phyloP scores from a whole-genome alignment of 2,797 vertebrate species.

The Lophotriccus pileatus region DNA sequence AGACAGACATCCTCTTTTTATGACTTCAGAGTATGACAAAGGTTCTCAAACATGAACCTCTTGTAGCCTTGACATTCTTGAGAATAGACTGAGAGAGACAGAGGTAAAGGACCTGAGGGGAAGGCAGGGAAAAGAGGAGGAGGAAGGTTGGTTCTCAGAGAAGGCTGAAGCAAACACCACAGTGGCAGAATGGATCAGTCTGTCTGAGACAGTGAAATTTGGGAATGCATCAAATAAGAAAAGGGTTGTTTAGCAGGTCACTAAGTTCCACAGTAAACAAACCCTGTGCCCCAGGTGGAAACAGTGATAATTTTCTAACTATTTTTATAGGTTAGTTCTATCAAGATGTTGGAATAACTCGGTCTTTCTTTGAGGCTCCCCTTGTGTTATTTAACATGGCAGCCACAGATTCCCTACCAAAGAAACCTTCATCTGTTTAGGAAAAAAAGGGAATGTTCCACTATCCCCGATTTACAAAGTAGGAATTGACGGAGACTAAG shows the following conservation, averaged over 20 bases:
- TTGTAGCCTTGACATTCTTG: not conserved
- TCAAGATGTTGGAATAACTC: not conserved
- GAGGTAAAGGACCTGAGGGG: not conserved
- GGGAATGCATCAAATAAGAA: not conserved
- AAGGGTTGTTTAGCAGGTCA: not conserved
- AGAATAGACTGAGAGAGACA: not conserved
- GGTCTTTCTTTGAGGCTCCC: not conserved
- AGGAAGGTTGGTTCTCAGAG: not conserved
- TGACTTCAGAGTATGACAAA: not conserved
- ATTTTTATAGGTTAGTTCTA: not conserved
- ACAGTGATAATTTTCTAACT: not conserved
- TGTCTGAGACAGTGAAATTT: not conserved
- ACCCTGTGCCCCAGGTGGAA: not conserved
- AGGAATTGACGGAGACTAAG: not conserved
- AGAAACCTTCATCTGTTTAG: not conserved
- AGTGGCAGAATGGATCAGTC: not conserved
- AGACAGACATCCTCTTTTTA: conserved; percentile 32
- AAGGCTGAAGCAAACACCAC: not conserved
- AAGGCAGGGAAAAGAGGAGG: not conserved
- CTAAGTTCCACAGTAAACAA: not conserved
- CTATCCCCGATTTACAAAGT: not conserved
- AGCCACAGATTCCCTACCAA: not conserved
- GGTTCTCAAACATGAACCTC: not conserved
- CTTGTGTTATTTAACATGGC: not conserved
- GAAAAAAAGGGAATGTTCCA: not conserved